Base-by-base conservation (phyloP, 2,888 invertebrate species). In the Trachelus tabidus region DNA sequence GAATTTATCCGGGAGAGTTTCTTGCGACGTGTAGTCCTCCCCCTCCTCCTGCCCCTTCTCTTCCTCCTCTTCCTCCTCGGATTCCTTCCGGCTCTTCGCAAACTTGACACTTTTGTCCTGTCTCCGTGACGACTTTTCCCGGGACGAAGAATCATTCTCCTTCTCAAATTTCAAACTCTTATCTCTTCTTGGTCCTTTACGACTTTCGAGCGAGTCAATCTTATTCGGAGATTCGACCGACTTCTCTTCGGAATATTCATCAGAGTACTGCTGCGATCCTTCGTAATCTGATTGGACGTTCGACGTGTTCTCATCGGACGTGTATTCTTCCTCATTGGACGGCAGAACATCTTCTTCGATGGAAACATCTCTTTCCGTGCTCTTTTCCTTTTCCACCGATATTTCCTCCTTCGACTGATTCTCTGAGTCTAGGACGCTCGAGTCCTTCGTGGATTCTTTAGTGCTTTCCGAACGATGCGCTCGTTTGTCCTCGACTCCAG, bases 171-270 rank as follows among this genome's bases (percentile, higher is more conserved):
- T 71, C 31, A 76, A 76, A 73, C 35, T 69, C 4, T 9, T 75
- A 68, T 69, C 75, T 68, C 68, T 78, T 30, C 12, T 73, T 76
- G 34, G 79, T 69, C 15, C 33, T 33, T 69, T 23, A 11, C 75
- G 35, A 68, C 73, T 69, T 37, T 79, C 33, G 11, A 71, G 75
- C 34, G 79, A 69, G 37, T 74, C 56, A 68, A 82, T 78, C 56
- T 77, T 80, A 77, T 82, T 83, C 6, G 79, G 77, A n/a, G 81
- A 79, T 33, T 83, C 82, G 31, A 77, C 79, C 68, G 81, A 82
- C 75, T 78, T 69, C 75, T 81, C 82, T 11, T 34, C 76, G 31
- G 79, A 77, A 76, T 78, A 77, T 75, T 77, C 77, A 34, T 79
- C 82, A 76, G 11, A 40, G n/a, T 31, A n/a, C 40, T 56, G 15